Conservation (phyloP, 2,888 invertebrate genomes). For the Drosophila mayaguana region DNA sequence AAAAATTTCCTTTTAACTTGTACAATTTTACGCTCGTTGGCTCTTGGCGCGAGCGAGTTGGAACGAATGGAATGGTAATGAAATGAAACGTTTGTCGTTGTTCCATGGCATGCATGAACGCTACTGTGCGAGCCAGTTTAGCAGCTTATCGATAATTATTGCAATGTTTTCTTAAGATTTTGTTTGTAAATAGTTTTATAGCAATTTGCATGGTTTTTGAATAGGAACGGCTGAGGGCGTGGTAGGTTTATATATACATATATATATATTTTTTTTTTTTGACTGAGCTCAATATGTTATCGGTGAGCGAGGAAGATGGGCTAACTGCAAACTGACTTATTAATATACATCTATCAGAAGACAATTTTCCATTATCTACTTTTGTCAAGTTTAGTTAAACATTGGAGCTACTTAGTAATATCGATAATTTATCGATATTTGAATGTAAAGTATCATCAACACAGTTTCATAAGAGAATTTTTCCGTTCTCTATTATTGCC, state of each 20-base stretch:
- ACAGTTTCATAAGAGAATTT: too few relatives aligned
- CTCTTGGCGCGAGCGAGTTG: conserved; percentile 35
- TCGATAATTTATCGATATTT: not conserved
- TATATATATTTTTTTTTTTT: too few relatives aligned
- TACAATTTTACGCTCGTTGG: conserved; percentile 71
- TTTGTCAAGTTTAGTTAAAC: too few relatives aligned
- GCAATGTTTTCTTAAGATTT: not conserved
- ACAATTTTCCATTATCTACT: not conserved
- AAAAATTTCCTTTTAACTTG: conserved; percentile 61
- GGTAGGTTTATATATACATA: not conserved
- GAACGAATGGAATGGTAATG: conserved; percentile 48
- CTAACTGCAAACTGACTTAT: not conserved
- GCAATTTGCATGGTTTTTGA: not conserved
- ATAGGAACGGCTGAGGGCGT: too few relatives aligned
- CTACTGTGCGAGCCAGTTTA: not conserved
- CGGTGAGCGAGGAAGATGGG: too few relatives aligned
- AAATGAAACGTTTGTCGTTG: conserved; percentile 17
- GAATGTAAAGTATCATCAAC: not conserved
- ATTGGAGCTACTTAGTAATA: not conserved
- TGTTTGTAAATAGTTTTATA: not conserved
- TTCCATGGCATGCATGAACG: conserved; percentile 9
- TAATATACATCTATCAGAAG: too few relatives aligned
- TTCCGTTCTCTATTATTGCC: too few relatives aligned
- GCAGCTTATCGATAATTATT: conserved; percentile 34
- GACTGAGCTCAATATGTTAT: not conserved